A percentile compares a stretch with the other conserved stretches of the same genome.
Evolutionary conservation across 2,888 invertebrate genomes (phyloP).

Genomic region (Latheticus oryzae): DNA sequence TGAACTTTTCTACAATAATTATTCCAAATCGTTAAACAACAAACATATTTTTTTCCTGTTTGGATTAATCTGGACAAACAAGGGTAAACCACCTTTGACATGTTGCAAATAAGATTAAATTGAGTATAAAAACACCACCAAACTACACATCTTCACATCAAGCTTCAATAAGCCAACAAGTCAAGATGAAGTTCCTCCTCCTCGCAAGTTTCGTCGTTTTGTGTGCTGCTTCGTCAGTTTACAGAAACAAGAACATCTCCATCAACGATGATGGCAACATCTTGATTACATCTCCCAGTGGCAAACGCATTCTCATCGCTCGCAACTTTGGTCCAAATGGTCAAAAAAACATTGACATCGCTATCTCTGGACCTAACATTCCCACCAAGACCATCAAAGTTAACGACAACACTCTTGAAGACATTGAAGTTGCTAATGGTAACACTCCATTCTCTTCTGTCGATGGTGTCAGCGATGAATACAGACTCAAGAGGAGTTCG

Average conservation of each 20-base stretch:
- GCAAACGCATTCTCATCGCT: constrained; percentile 46
- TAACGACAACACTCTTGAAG: constrained; percentile 40
- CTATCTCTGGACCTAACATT: constrained; percentile 45
- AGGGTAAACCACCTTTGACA: constrained; percentile 34
- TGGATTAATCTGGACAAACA: constrained; percentile 21
- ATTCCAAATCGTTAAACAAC: constrained; percentile 23
- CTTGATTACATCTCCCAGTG: constrained; percentile 42
- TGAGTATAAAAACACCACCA: constrained; percentile 38
- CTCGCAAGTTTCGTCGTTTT: constrained; percentile 40
- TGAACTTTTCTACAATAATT: constrained; percentile 18
- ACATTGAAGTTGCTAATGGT: constrained; percentile 18
- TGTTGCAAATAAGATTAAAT: constrained; percentile 33
- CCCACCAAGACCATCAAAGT: constrained; percentile 47
- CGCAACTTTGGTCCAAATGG: constrained; percentile 43
- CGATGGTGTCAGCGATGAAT: constrained; percentile 25
- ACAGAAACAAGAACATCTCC: constrained; percentile 40
- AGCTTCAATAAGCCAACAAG: constrained; percentile 26
- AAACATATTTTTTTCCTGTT: constrained; percentile 22
- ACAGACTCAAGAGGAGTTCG: constrained; percentile 32
- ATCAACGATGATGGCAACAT: constrained; percentile 51
- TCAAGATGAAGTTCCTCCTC: constrained; percentile 49
- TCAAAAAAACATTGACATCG: constrained; percentile 46
- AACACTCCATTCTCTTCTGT: constrained; percentile 4
- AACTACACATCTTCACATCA: constrained; percentile 26
- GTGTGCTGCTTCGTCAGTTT: constrained; percentile 38